Evolutionary conservation across 2,797 vertebrate species (phyloP).

Genomic region (Peromyscus attwateri): DNA sequence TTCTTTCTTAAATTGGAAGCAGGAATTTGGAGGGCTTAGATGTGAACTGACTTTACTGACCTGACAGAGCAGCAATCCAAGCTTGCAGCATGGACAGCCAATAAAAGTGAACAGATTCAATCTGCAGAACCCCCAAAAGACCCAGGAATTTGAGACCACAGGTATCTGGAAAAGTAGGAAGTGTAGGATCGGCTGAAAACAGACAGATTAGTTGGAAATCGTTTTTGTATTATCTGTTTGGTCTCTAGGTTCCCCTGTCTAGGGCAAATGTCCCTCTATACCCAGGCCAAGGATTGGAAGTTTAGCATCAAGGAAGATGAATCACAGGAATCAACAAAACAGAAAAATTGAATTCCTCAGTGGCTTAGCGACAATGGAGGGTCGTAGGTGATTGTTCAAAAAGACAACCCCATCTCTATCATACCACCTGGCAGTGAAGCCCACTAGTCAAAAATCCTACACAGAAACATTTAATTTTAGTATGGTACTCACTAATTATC

Average conservation of each 20-base stretch:
- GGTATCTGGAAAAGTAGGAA: constrained; percentile 27
- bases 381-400: not conserved
- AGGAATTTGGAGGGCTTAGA: constrained; percentile 30
- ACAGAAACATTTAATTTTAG: not conserved
- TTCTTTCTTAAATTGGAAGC: not conserved
- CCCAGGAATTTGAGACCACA: constrained; percentile 10
- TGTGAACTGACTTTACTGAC: constrained; percentile 16
- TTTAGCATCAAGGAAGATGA: constrained; percentile 26
- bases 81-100: not conserved
- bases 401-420: not conserved
- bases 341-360: not conserved
- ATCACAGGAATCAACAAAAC: not conserved
- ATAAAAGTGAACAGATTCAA: constrained; percentile 1
- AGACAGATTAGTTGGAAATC: not conserved
- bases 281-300: not conserved
- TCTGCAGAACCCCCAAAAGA: constrained; percentile 14
- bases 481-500: not conserved
- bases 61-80: constrained; percentile 26
- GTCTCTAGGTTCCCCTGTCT: not conserved
- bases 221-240: not conserved
- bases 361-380: not conserved
- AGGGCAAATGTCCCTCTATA: not conserved
- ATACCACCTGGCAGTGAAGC: not conserved
- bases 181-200: not conserved
- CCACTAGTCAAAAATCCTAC: not conserved